Evolutionary conservation across 2,888 invertebrate species (phyloP).

Genomic region (Artemia sinica): DNA sequence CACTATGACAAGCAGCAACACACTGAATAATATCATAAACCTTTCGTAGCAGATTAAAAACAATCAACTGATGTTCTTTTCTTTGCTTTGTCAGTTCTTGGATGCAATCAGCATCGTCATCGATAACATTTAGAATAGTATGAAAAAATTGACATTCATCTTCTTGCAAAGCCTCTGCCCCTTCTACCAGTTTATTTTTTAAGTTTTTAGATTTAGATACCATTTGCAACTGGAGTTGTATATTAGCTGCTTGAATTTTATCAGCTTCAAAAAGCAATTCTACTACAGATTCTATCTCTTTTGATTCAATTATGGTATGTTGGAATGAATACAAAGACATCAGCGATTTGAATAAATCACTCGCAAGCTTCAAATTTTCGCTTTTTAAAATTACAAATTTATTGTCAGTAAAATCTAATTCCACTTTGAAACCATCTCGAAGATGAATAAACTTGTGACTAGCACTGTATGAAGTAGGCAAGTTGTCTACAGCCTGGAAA

Average conservation of each 20-base stretch:
- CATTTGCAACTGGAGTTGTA: not conserved
- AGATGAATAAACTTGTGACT: slow-evolving; percentile 5
- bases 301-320: not conserved
- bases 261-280: slow-evolving; percentile 6
- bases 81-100: not conserved
- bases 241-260: slow-evolving; percentile 6
- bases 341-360: not conserved
- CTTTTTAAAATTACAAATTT: not conserved
- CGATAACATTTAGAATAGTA: not conserved
- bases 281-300: not conserved
- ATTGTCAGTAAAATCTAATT: not conserved
- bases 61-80: not conserved
- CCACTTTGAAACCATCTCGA: not conserved
- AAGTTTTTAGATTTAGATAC: not conserved
- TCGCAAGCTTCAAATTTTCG: not conserved
- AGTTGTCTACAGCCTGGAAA: not conserved
- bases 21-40: not conserved
- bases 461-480: not conserved
- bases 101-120: not conserved
- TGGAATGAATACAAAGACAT: not conserved
- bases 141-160: not conserved
- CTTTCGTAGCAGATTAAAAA: not conserved
- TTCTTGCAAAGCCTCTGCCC: not conserved
- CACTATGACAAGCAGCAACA: not conserved
- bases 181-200: not conserved